Percentiles rank a stretch among this genome's conserved stretches.
phyloP scores from a whole-genome alignment of 2,113 vertebrate species.

The Lonchura striata region DNA sequence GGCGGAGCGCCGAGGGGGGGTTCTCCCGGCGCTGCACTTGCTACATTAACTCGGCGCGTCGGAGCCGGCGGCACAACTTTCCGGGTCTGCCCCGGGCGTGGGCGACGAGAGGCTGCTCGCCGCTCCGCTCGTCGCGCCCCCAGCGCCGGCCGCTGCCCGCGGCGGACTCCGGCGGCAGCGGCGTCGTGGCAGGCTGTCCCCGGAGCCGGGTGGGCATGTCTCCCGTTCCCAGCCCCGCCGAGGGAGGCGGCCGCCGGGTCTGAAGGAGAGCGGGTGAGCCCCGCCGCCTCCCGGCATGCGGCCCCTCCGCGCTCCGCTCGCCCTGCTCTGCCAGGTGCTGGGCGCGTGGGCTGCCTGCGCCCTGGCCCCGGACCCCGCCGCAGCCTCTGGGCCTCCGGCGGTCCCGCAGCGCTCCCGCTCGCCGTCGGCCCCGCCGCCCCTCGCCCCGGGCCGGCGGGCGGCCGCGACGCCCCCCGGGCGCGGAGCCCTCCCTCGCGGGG shows the following conservation, averaged over 20 bases:
- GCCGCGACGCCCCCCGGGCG: no score
- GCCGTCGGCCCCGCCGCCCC: no score
- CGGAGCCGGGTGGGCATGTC: slow-evolving; percentile 28
- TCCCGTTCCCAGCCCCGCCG: not conserved
- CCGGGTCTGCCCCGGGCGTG: not conserved
- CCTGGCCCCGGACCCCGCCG: not conserved
- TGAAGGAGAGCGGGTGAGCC: not conserved
- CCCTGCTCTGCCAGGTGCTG: slow-evolving; percentile 41
- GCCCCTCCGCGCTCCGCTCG: not conserved
- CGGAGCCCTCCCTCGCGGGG: no score
- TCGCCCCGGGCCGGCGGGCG: no score
- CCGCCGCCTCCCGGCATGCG: slow-evolving; percentile 40
- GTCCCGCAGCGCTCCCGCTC: no score
- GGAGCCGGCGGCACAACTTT: slow-evolving; percentile 65
- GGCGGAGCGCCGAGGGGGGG: slow-evolving; percentile 48
- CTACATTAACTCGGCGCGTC: slow-evolving; percentile 36
- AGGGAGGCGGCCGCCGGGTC: slow-evolving; percentile 19
- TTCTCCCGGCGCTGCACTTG: not conserved
- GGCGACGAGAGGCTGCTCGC: not conserved
- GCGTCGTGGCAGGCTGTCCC: not conserved
- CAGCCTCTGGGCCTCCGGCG: not conserved
- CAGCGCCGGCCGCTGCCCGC: not conserved
- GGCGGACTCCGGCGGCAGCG: not conserved
- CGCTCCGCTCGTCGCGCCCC: not conserved
- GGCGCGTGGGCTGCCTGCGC: slow-evolving; percentile 22